Evolutionary conservation across 2,113 vertebrate genomes (phyloP).

Genomic region (Oreocharis arfaki): DNA sequence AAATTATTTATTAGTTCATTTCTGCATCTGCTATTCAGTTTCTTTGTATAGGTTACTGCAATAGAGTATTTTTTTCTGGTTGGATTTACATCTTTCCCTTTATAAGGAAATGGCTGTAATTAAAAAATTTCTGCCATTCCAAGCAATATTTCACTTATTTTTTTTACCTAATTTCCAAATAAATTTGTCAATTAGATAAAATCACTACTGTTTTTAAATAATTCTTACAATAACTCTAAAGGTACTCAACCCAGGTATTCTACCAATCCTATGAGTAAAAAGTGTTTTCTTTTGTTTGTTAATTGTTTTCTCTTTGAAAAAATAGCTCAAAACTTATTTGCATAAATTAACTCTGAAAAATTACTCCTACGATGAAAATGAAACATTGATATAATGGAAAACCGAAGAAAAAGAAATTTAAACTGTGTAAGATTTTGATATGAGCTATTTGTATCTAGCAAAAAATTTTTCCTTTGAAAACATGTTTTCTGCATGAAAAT

Average conservation of each 20-base stretch:
- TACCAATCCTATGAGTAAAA: background rate
- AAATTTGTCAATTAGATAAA: background rate
- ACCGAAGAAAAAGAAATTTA: fast-evolving
- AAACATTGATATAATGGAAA: background rate
- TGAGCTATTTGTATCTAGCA: background rate
- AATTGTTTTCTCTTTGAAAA: background rate
- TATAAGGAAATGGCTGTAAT: background rate
- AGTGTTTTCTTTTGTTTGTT: background rate
- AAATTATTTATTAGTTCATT: background rate
- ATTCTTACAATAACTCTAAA: background rate
- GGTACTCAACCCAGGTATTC: background rate
- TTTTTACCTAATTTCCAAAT: background rate
- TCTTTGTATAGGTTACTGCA: background rate
- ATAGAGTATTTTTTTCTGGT: background rate
- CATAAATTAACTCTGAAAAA: background rate
- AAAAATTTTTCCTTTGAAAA: background rate
- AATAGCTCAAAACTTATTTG: background rate
- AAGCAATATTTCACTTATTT: background rate
- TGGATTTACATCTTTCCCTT: background rate
- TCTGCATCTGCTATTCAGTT: background rate
- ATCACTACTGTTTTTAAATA: background rate
- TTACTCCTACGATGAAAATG: background rate
- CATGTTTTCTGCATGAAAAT: background rate
- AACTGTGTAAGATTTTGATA: background rate
- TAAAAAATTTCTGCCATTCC: background rate